Evolutionary conservation across 2,113 vertebrate species (phyloP).

Genomic region (Cathartes aura): DNA sequence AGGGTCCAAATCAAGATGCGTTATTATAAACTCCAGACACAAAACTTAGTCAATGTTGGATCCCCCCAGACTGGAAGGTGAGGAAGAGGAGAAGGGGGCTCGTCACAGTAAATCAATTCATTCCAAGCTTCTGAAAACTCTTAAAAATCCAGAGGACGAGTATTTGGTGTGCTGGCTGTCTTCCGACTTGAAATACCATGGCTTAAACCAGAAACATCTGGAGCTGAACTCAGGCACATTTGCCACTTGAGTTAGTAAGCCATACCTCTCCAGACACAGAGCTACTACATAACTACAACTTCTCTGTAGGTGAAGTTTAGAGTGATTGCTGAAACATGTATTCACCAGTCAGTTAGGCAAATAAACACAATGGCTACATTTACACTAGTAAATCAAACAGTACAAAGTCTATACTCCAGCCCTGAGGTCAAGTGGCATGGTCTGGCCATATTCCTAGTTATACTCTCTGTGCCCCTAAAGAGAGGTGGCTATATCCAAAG

Average conservation of each 20-base stretch:
- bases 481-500: neutral
- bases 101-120: neutral
- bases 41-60: neutral
- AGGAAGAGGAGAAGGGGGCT: neutral
- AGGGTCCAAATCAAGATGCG: neutral
- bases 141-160: neutral
- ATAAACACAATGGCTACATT: neutral
- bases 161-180: neutral
- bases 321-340: neutral
- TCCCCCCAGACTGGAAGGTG: neutral
- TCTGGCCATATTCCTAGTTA: neutral
- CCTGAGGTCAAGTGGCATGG: neutral
- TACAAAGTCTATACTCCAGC: neutral
- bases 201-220: neutral
- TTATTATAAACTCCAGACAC: neutral
- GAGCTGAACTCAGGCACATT: neutral
- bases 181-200: neutral
- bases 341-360: neutral
- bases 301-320: neutral
- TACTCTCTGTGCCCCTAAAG: neutral
- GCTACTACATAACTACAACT: neutral
- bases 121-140: neutral
- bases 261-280: neutral
- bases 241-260: neutral
- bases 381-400: neutral